These are phyloP conservation scores for Anguilla anguilla DNA, from an alignment of 2,797 vertebrate species.

Conservation along the genomic window DNA sequence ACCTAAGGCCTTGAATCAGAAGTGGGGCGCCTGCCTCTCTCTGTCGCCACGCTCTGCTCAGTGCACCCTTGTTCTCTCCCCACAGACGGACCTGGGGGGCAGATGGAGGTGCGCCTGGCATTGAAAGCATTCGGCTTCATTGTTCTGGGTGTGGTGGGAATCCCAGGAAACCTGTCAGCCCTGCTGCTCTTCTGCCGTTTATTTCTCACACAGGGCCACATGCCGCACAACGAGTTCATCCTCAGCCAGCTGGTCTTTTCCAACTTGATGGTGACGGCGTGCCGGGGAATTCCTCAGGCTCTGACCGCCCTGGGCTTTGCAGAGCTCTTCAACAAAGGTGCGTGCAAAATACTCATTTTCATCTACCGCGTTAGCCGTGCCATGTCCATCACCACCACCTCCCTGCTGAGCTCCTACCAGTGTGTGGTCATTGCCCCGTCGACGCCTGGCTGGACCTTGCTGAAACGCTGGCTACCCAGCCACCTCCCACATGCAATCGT, in stretches of 20 bases:
- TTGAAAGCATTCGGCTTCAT: constrained; percentile 44
- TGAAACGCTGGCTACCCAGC: not conserved
- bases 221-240: constrained; percentile 29
- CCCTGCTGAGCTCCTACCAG: not conserved
- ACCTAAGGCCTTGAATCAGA: not conserved
- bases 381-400: not conserved
- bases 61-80: not conserved
- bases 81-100: not conserved
- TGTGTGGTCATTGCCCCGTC: not conserved
- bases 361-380: not conserved
- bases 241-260: constrained; percentile 44
- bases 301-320: not conserved
- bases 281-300: not conserved
- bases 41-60: not conserved
- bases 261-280: constrained; percentile 36
- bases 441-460: not conserved
- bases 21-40: not conserved
- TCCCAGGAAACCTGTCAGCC: constrained; percentile 50
- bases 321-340: not conserved
- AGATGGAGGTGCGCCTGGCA: not conserved
- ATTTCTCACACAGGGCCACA: constrained; percentile 23
- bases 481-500: constrained; percentile 26
- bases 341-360: not conserved
- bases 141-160: constrained; percentile 46
- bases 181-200: constrained; percentile 47